Evolutionary conservation across 1,140 invertebrate species (phyloP), one percentile per base, ranked within the genome.

Genomic region (Macrocentrus cingulum): DNA sequence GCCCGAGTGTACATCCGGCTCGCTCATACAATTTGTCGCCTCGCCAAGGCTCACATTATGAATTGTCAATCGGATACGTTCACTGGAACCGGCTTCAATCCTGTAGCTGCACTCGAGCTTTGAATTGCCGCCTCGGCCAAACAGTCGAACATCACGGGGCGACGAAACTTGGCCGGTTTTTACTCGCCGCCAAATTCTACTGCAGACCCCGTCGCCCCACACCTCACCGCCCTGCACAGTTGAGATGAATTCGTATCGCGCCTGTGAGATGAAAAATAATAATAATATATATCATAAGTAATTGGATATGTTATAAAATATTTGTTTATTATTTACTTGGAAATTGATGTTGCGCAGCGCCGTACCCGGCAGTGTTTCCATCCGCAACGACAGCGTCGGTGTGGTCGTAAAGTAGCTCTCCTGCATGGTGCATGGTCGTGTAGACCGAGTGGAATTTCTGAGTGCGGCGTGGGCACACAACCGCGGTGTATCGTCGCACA

Each of bases 241-340:
- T 68, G 92, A 89, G 1, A 94, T 85, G 64, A 95, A 94, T 72
- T 95, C 91, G 71, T 94, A 94, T 52, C 89, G 68, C 7, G 77
- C 77, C 76, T 80, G 37, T 32, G 36, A 50, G n/a, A n/a, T n/a
- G n/a, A n/a, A n/a, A n/a, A n/a, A n/a, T n/a, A n/a, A n/a, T n/a
- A n/a, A n/a, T n/a, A n/a, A n/a, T n/a, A n/a, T n/a, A n/a, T n/a
- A n/a, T n/a, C n/a, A n/a, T n/a, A n/a, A n/a, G n/a, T n/a, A n/a
- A n/a, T n/a, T n/a, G n/a, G n/a, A n/a, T n/a, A n/a, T 29, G 32
- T 22, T 23, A 29, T 1, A 13, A 54, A 13, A 18, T 11, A 42
- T 25, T 46, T 53, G 18, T 53, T 18, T 8, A 50, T 37, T 19
- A 60, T 61, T 71, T 61, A 77, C 77, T 58, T 76, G 71, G 49